Base-by-base conservation (phyloP, 2,113 vertebrate species). In the Tupaia chinensis region DNA sequence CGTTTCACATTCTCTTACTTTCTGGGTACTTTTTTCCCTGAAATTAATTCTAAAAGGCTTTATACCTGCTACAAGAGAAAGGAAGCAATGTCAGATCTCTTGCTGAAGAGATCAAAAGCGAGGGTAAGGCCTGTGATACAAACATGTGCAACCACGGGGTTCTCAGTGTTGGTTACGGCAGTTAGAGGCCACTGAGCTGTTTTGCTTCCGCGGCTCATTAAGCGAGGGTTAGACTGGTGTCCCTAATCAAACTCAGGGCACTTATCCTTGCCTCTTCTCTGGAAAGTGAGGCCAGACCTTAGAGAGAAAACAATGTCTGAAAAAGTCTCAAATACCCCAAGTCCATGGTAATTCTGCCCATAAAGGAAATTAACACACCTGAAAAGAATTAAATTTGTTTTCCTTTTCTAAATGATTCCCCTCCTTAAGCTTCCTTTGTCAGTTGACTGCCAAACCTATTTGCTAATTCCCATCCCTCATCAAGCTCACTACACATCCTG, bases 161-260 rank as follows among this genome's bases (percentile, higher is more conserved):
- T 94, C 79, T 69, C 63, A 34, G 16, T 20, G 94, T 63, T 81
- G 61, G 74, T 98, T 95, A 93, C 93, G 93, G 61, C 80, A 89
- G 84, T 80, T 87, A 94, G 22, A 87, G 83, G 76, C 89, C 82
- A 85, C 22, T 77, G 97, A 79, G 79, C 70, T 97, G 80, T 97
- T 95, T 96, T 93, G 86, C 94, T 97, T 96, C 95, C 76, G 94
- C 89, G 96, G 91, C 91, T 97, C 93, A 93, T 96, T 97, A 95
- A 81, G 32, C 53, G 65, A 76, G 81, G 74, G 65, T 86, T 94
- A 96, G 72, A 76, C n/a, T 81, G 44, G 76, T 93, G 92, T 86
- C 89, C 87, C 74, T 72, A 95, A 96, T 97, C 93, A 97, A 95
- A 97, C 95, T 97, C 83, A 85, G 72, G 78, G 78, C 74, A 56